Conservation (phyloP, 2,888 invertebrate species). For the Dynastes hyllus region DNA sequence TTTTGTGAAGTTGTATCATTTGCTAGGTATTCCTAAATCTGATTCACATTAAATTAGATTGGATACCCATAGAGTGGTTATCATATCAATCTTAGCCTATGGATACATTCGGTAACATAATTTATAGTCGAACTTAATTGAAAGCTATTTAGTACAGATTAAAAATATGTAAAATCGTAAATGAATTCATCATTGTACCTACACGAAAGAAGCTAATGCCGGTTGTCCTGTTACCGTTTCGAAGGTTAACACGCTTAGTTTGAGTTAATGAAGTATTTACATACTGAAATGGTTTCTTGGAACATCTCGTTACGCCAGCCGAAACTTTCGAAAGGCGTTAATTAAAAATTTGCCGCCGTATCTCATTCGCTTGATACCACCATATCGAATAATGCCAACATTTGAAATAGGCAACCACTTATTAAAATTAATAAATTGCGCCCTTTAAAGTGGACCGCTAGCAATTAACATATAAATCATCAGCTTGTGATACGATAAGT, state of each 20-base stretch:
- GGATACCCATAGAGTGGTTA: no score
- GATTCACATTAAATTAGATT: no score
- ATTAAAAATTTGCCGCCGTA: slow-evolving; percentile 42
- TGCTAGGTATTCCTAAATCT: no score
- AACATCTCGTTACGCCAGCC: slow-evolving; percentile 13
- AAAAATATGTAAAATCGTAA: slow-evolving; percentile 43
- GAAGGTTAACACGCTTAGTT: slow-evolving; percentile 17
- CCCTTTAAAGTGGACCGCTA: slow-evolving; percentile 5
- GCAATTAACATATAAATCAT: slow-evolving; percentile 30
- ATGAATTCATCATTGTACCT: slow-evolving; percentile 17
- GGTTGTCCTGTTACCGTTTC: slow-evolving; percentile 18
- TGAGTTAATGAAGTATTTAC: slow-evolving; percentile 42
- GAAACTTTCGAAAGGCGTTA: slow-evolving; percentile 41
- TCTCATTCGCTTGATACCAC: not conserved
- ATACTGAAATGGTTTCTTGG: slow-evolving; percentile 23
- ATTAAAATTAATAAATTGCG: slow-evolving; percentile 33
- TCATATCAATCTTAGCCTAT: no score
- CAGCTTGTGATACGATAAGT: not conserved
- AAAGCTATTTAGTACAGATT: slow-evolving; percentile 23
- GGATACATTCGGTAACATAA: no score
- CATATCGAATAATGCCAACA: not conserved
- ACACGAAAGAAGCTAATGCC: slow-evolving; percentile 27
- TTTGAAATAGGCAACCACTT: slow-evolving; percentile 12
- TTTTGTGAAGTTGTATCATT: no score
- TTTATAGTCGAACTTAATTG: slow-evolving; percentile 15